These are phyloP conservation scores for Protonemura montana DNA, from an alignment of 2,888 invertebrate species.

Conservation along the genomic window DNA sequence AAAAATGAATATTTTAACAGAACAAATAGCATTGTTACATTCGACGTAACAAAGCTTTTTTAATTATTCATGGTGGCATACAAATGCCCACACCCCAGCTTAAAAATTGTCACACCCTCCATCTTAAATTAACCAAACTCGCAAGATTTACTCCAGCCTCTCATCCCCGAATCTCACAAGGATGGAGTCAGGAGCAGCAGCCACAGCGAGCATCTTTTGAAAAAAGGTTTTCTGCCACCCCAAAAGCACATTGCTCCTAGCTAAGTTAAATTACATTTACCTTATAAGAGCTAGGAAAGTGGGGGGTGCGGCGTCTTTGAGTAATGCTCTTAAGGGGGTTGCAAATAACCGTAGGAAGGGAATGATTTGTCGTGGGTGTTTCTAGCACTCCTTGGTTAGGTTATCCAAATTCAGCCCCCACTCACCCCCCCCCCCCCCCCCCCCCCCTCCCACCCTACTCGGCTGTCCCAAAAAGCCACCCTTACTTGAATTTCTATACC, in stretches of 20 bases:
- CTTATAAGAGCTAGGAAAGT: constrained; percentile 30
- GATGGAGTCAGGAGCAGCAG: not conserved
- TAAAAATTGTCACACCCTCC: not conserved
- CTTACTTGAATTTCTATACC: constrained; percentile 37
- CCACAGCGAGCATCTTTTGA: not conserved
- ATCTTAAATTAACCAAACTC: not conserved
- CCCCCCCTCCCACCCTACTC: not conserved
- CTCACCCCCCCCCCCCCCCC: not conserved
- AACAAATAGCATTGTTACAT: no score
- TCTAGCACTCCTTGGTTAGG: constrained; percentile 22
- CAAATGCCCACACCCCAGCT: not conserved
- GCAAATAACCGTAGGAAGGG: constrained; percentile 34
- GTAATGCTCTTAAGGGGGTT: constrained; percentile 35
- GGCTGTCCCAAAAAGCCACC: not conserved
- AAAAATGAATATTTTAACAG: no score
- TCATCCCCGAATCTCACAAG: not conserved
- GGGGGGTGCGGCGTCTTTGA: constrained; percentile 37
- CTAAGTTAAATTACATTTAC: constrained; percentile 40
- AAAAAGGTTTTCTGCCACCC: not conserved
- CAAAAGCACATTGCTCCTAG: not conserved
- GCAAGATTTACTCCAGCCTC: not conserved
- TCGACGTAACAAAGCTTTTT: not conserved
- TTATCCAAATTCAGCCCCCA: not conserved
- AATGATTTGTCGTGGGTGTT: constrained; percentile 41
- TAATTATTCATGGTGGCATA: not conserved